Conservation (phyloP, 1,140 invertebrate genomes). For the Bombus pascuorum region DNA sequence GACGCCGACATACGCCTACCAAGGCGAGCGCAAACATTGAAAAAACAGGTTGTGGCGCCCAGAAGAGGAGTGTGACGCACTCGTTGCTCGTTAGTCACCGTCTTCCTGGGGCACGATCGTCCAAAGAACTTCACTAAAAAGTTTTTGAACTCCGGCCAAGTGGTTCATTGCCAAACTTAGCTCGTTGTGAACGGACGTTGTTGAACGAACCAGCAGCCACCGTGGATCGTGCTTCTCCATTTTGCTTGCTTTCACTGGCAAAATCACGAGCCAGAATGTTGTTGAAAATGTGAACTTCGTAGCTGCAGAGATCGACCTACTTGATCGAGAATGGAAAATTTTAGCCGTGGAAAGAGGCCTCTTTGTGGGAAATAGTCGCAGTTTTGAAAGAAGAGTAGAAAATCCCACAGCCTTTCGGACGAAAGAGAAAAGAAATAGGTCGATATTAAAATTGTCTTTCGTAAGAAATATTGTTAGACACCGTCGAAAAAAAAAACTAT, state of each 20-base stretch:
- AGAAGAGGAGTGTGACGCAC: slow-evolving; percentile 47
- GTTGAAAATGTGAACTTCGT: background rate
- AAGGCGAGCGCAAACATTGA: slow-evolving; percentile 34
- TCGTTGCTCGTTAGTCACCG: slow-evolving; percentile 37
- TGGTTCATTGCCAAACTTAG: slow-evolving; percentile 42
- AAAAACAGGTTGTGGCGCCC: slow-evolving; percentile 56
- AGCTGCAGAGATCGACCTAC: background rate
- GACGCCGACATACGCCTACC: slow-evolving; percentile 16
- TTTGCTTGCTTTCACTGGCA: background rate
- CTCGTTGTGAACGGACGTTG: background rate
- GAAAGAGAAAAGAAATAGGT: background rate
- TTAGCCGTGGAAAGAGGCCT: too few species aligned
- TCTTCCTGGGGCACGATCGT: background rate
- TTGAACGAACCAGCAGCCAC: too few species aligned
- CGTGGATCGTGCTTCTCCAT: background rate
- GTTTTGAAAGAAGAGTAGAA: background rate
- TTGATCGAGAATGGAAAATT: background rate
- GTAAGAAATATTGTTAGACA: background rate
- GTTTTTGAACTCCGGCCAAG: slow-evolving; percentile 48
- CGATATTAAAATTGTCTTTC: background rate
- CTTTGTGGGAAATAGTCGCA: too few species aligned
- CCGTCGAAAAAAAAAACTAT: too few species aligned
- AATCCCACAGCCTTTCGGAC: too few species aligned
- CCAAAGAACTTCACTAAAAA: slow-evolving; percentile 17
- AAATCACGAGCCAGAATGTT: too few species aligned